A percentile compares a stretch with the other conserved stretches of the same genome.
Evolutionary conservation across 2,797 vertebrate species (phyloP).

Genomic region (Hypotaenidia philippensis): DNA sequence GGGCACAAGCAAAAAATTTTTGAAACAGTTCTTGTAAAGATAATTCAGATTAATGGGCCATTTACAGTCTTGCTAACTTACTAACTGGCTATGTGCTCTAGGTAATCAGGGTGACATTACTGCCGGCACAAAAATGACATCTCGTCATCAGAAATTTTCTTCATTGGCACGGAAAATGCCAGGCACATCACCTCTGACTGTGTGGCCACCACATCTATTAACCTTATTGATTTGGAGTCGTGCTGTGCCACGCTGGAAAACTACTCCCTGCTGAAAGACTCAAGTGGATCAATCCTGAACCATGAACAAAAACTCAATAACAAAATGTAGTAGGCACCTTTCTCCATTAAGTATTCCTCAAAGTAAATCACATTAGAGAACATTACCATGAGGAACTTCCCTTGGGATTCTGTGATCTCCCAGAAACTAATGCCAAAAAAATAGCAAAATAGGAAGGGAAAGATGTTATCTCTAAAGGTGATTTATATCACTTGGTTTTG

Average conservation of each 20-base stretch:
- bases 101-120: conserved; percentile 91
- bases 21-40: conserved; percentile 85
- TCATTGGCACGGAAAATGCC: conserved; percentile 93
- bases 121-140: conserved; percentile 88
- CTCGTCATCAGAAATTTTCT: conserved; percentile 94
- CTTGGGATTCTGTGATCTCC: conserved; percentile 45
- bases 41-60: conserved; percentile 91
- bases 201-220: conserved; percentile 94
- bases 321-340: conserved; percentile 83
- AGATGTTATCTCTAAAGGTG: neutral
- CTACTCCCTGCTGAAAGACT: conserved; percentile 88
- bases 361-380: conserved; percentile 84
- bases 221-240: conserved; percentile 95
- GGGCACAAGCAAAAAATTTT: conserved; percentile 43
- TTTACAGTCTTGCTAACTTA: conserved; percentile 80
- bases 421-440: conserved; percentile 9
- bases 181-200: conserved; percentile 93
- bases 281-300: conserved; percentile 95
- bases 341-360: conserved; percentile 87
- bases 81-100: conserved; percentile 81
- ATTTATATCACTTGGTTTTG: conserved; percentile 6
- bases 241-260: conserved; percentile 91
- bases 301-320: conserved; percentile 92
- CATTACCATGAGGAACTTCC: conserved; percentile 54
- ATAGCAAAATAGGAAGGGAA: neutral